These are phyloP conservation scores for Lochmaea capreae DNA, from an alignment of 2,888 invertebrate genomes.

Conservation along the genomic window DNA sequence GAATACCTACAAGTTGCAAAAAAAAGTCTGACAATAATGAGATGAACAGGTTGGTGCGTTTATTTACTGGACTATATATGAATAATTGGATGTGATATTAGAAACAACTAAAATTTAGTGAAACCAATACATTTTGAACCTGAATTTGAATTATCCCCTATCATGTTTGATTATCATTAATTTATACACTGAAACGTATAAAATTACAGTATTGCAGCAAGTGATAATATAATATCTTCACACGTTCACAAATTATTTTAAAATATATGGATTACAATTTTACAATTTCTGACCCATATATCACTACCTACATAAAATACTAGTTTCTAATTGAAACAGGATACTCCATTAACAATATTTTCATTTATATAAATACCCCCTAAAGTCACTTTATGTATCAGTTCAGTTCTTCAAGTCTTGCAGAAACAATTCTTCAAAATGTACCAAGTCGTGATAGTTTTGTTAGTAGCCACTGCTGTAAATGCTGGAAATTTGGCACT, in stretches of 20 bases:
- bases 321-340: background rate
- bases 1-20: no score
- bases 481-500: slow-evolving; percentile 27
- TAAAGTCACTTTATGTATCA: background rate
- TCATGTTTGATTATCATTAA: no score
- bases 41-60: no score
- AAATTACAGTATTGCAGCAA: background rate
- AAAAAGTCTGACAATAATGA: no score
- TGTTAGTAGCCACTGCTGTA: slow-evolving; percentile 8
- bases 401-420: background rate
- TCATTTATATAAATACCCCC: slow-evolving; percentile 2
- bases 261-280: background rate
- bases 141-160: no score
- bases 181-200: background rate
- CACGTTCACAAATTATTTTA: background rate
- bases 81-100: no score
- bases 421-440: background rate
- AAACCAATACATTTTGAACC: no score
- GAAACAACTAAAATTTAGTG: no score
- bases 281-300: slow-evolving; percentile 6
- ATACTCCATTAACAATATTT: background rate
- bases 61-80: no score
- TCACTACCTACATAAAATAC: background rate
- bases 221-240: background rate
- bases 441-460: background rate